Percentiles rank a stretch among this genome's conserved stretches.
These are phyloP conservation scores for Andricus grossulariae DNA, from an alignment of 1,140 invertebrate species.

Conservation along the genomic window DNA sequence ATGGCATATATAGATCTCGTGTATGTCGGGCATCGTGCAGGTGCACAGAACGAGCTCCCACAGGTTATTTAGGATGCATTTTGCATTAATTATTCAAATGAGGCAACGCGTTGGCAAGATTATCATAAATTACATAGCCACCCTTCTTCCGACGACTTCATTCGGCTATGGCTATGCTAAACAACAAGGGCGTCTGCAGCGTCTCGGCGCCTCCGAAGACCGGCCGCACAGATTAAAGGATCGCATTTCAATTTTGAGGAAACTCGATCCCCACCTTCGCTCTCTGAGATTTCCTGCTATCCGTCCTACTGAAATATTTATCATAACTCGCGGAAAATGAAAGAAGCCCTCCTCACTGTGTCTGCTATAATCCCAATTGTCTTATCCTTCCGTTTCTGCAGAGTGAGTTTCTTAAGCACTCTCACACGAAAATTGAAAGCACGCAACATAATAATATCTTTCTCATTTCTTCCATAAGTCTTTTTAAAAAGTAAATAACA, in stretches of 20 bases:
- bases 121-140: constrained; percentile 69
- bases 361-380: background rate
- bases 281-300: background rate
- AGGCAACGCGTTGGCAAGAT: constrained; percentile 63
- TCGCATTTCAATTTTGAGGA: constrained; percentile 59
- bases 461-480: background rate
- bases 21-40: constrained; percentile 58
- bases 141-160: constrained; percentile 62
- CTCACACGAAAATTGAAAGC: constrained; percentile 4
- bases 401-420: background rate
- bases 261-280: constrained; percentile 38
- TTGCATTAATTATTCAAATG: constrained; percentile 76
- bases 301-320: background rate
- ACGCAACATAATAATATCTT: background rate
- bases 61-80: constrained; percentile 73
- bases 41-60: constrained; percentile 63
- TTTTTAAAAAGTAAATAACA: background rate
- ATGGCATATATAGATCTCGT: constrained; percentile 56
- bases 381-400: background rate
- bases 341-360: background rate
- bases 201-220: constrained; percentile 20
- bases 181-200: constrained; percentile 35
- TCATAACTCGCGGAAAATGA: background rate
- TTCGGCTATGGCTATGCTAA: constrained; percentile 56
- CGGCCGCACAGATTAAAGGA: constrained; percentile 48